These are phyloP conservation scores for Anoncus sp. DNA, from an alignment of 2,888 invertebrate genomes.

Conservation along the genomic window DNA sequence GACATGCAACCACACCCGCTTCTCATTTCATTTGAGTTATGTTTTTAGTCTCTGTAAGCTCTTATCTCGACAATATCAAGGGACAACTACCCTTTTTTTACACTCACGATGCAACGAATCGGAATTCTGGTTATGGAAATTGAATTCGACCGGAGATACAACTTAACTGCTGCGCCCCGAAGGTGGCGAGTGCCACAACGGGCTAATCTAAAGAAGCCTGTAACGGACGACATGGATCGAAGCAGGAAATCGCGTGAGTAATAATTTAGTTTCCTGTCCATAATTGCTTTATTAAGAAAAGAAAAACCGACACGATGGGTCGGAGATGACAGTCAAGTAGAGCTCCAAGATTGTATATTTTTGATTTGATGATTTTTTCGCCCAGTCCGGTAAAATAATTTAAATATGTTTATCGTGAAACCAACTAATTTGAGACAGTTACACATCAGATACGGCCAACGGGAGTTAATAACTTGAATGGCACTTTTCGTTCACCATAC, in stretches of 20 bases:
- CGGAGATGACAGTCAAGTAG: too few relatives aligned
- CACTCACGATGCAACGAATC: conserved; percentile 63
- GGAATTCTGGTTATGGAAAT: conserved; percentile 77
- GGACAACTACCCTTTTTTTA: conserved; percentile 37
- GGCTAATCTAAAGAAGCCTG: conserved; percentile 17
- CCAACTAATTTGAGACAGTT: too few relatives aligned
- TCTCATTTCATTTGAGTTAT: conserved; percentile 37
- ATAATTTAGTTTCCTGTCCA: conserved; percentile 22
- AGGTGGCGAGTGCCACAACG: conserved; percentile 25
- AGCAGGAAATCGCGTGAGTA: conserved; percentile 8
- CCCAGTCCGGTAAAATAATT: not conserved
- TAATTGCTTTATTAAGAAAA: conserved; percentile 1
- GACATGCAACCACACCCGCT: conserved; percentile 47
- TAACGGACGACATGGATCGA: conserved; percentile 3
- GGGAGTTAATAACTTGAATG: too few relatives aligned
- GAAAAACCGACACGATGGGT: not conserved
- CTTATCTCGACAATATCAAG: conserved; percentile 43
- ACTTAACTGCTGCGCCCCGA: conserved; percentile 1
- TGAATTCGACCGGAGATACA: conserved; percentile 49
- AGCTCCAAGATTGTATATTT: too few relatives aligned
- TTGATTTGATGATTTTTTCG: too few relatives aligned
- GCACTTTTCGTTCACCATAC: too few relatives aligned
- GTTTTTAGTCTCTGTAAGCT: conserved; percentile 13
- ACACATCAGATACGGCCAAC: too few relatives aligned
- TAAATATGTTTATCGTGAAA: too few relatives aligned